Percentiles rank a stretch among this genome's conserved stretches.
These are phyloP conservation scores for Agrilus cyanescens DNA, from an alignment of 2,888 invertebrate genomes.

Conservation along the genomic window DNA sequence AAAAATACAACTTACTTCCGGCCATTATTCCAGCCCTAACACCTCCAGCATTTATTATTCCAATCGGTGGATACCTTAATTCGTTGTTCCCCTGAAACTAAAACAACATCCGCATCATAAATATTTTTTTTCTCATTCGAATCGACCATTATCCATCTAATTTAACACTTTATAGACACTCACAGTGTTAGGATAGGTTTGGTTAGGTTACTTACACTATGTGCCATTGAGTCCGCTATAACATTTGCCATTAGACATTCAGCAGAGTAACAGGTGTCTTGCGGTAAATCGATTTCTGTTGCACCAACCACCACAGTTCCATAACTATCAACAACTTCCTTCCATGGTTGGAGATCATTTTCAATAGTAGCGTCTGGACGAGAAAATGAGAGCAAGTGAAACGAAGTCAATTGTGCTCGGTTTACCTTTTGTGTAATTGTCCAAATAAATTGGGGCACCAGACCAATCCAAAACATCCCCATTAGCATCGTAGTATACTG, in stretches of 20 bases:
- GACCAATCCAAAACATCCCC: conserved; percentile 52
- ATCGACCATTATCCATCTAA: no score
- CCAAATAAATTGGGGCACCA: conserved; percentile 62
- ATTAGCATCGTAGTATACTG: conserved; percentile 53
- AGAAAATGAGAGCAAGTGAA: not conserved
- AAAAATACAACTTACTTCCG: conserved; percentile 40
- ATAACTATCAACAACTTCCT: conserved; percentile 41
- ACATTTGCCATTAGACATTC: conserved; percentile 70
- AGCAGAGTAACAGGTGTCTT: conserved; percentile 39
- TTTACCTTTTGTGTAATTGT: conserved; percentile 49
- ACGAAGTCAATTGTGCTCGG: not conserved
- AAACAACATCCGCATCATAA: conserved; percentile 4
- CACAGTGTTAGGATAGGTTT: no score
- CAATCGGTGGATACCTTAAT: conserved; percentile 59
- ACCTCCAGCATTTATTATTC: conserved; percentile 56
- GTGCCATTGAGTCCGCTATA: conserved; percentile 58
- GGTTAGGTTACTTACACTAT: conserved; percentile 40
- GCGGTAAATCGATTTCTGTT: conserved; percentile 45
- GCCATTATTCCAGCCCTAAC: conserved; percentile 54
- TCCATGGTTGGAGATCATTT: conserved; percentile 48
- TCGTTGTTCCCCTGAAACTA: conserved; percentile 40
- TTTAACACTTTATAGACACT: no score
- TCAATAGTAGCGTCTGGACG: conserved; percentile 46
- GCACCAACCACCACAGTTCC: conserved; percentile 47
- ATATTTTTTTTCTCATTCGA: no score